Percentiles rank a stretch among this genome's conserved stretches.
These are phyloP conservation scores for Thinocorus orbignyianus DNA, from an alignment of 2,113 vertebrate species.

Conservation along the genomic window DNA sequence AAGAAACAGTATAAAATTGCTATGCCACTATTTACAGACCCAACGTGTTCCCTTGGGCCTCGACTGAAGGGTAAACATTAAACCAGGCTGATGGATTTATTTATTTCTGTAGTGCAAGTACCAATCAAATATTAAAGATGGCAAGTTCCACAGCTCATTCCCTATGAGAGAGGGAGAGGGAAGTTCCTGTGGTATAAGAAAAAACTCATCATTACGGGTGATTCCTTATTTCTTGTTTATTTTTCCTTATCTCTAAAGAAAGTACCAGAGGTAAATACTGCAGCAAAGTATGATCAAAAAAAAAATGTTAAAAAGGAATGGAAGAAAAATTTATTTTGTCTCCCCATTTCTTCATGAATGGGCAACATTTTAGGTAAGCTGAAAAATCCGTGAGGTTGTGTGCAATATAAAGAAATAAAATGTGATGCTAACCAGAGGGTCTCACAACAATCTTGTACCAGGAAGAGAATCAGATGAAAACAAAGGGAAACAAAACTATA, in stretches of 20 bases:
- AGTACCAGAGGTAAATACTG: not conserved
- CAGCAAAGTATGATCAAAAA: not conserved
- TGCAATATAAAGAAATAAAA: not conserved
- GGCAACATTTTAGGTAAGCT: not conserved
- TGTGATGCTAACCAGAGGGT: not conserved
- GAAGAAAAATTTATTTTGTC: rapidly evolving
- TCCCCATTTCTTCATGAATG: not conserved
- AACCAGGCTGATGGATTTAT: not conserved
- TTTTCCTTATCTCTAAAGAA: not conserved
- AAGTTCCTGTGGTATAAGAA: not conserved
- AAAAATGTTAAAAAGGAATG: not conserved
- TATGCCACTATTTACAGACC: not conserved
- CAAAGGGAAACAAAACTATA: conserved; percentile 27
- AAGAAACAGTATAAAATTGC: not conserved
- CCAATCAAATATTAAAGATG: not conserved
- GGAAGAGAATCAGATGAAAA: not conserved
- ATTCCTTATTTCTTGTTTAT: not conserved
- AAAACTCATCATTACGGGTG: not conserved
- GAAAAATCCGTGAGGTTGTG: not conserved
- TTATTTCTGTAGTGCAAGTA: not conserved
- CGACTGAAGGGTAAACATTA: not conserved
- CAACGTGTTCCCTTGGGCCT: not conserved
- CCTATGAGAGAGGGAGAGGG: rapidly evolving
- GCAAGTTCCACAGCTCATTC: not conserved
- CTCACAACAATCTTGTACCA: not conserved